phyloP scores from a whole-genome alignment of 1,140 invertebrate genomes.

The Nephila pilipes region DNA sequence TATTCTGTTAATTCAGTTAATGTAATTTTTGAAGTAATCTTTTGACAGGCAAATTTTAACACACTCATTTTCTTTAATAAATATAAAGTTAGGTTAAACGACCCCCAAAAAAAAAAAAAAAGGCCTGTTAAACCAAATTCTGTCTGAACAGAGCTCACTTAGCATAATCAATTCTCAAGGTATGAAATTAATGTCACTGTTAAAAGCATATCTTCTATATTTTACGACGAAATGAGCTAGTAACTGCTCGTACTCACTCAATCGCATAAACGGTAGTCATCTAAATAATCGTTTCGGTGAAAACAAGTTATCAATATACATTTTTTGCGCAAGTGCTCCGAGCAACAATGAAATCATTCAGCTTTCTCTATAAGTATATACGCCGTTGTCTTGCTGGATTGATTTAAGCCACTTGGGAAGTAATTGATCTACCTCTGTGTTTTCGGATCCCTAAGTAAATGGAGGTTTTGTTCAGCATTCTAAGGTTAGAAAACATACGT shows the following conservation, averaged over 20 bases:
- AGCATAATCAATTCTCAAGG: conserved; percentile 29
- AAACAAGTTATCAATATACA: conserved; percentile 42
- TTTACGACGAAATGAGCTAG: background rate
- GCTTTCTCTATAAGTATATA: background rate
- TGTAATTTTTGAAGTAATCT: too few species aligned
- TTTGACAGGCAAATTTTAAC: too few species aligned
- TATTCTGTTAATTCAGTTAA: too few species aligned
- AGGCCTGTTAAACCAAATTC: too few species aligned
- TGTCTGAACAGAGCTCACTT: background rate
- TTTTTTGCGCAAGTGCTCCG: background rate
- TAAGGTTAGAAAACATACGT: background rate
- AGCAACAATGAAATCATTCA: conserved; percentile 20
- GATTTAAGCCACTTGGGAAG: conserved; percentile 18
- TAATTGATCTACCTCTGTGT: conserved; percentile 38
- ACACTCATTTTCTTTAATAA: too few species aligned
- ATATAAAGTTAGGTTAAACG: too few species aligned
- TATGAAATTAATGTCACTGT: conserved; percentile 26
- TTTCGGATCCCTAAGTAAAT: background rate
- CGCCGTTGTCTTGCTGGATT: background rate
- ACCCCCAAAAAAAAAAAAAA: too few species aligned
- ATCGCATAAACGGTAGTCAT: conserved; percentile 37
- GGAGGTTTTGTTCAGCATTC: background rate
- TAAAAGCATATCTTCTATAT: background rate
- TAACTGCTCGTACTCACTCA: conserved; percentile 32
- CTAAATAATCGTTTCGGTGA: conserved; percentile 22